Base-by-base conservation (phyloP, 2,797 vertebrate species). In the Threskiornis aethiopicus region DNA sequence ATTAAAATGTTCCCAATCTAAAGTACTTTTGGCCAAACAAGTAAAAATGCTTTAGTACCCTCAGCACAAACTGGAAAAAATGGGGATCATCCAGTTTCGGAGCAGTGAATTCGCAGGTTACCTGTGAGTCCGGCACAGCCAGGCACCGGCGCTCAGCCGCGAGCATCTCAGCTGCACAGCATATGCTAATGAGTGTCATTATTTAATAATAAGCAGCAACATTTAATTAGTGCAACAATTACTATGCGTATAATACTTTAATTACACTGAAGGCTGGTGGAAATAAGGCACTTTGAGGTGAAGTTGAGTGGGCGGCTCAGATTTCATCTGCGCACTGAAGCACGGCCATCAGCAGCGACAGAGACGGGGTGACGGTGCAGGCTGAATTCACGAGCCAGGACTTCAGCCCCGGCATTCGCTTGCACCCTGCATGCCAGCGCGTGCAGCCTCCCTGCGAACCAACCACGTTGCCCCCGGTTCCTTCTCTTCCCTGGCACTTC, bases 151-250 rank as follows among this genome's bases (percentile, higher is more conserved):
- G 1, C 66, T 25, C 19, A 35, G 59, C 71, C 29, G 1, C 1
- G 0, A 65, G 65, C 46, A 20, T 10, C 89, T 73, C 62, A 7
- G 13, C 61, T 13, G 82, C 62, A 8, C 81, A 19, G 54, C 4
- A 0, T 16, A 83, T 91, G 91, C 79, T 96, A 75, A 95, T 65
- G 69, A 95, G 79, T 6, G 52, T 78, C 79, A 47, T 96, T 90
- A 81, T 69, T 95, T 88, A 88, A 93, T 91, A 76, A 93, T 57
- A 41, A 94, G 31, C 78, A 84, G 84, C 89, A 39, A 11, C 72
- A 20, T 51, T 95, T 95, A 95, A 94, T 95, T 96, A 96, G 77
- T 5, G 35, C 54, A 20, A 17, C 76, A 57, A 86, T 88, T 65
- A 26, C n/a, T 15, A 24, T 67, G 46, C 69, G 52, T 62, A 13